Percentiles rank a stretch among this genome's conserved stretches.
Conservation (phyloP, 2,888 invertebrate species). For the Patella pellucida region DNA sequence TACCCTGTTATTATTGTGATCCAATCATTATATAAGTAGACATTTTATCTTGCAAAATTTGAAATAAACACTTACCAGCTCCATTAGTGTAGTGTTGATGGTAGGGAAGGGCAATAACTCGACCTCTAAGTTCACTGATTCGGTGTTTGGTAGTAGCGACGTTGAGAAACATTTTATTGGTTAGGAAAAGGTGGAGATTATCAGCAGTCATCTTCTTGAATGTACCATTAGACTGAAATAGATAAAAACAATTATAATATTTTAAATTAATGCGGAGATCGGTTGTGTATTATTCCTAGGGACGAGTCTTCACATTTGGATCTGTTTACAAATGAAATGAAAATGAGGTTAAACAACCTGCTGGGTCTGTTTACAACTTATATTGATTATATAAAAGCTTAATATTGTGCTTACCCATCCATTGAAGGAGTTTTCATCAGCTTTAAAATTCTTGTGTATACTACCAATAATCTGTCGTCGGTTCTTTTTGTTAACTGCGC, state of each 20-base stretch:
- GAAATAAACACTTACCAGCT: slow-evolving; percentile 19
- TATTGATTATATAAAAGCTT: no score
- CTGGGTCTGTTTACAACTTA: no score
- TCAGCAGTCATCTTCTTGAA: slow-evolving; percentile 84
- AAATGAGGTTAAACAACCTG: no score
- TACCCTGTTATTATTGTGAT: no score
- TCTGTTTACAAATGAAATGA: no score
- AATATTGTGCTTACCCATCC: slow-evolving; percentile 35
- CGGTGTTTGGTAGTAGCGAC: slow-evolving; percentile 77
- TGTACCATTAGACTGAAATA: slow-evolving; percentile 78
- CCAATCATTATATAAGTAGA: no score
- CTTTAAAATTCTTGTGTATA: slow-evolving; percentile 26
- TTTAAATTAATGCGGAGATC: no score
- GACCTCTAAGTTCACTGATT: slow-evolving; percentile 78
- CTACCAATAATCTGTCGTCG: slow-evolving; percentile 29
- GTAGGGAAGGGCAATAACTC: slow-evolving; percentile 81
- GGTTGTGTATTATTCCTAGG: no score
- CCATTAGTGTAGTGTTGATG: slow-evolving; percentile 74
- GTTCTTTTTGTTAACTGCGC: slow-evolving; percentile 23
- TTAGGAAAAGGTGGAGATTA: slow-evolving; percentile 85
- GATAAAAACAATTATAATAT: slow-evolving; percentile 16
- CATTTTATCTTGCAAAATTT: no score
- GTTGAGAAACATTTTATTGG: slow-evolving; percentile 84
- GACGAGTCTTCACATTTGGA: no score
- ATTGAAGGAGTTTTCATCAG: slow-evolving; percentile 27